Evolutionary conservation across 2,797 vertebrate species (phyloP), one percentile per base, ranked within the genome.

Genomic region (Notolepis coatsorum): DNA sequence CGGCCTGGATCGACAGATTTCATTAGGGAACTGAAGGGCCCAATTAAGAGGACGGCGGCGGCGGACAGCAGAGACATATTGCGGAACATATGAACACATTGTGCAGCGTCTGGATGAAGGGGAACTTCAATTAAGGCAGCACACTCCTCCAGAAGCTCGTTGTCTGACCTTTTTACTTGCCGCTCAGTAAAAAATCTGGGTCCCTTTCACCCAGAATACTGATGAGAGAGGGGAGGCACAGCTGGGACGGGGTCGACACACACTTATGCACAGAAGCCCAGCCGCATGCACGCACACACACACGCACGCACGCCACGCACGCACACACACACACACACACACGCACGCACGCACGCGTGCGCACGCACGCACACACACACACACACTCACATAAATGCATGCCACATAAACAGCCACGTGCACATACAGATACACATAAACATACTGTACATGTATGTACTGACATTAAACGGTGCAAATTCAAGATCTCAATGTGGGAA

Each of bases 11-110:
- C 84, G 84, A 88, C 82, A 79, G 83, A 90, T 89, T 92, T 92
- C 91, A 93, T 93, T 91, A 90, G 86, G 65, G 71, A 82, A 79
- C 88, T 84, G 87, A 92, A 92, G 90, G 87, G 76, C 64, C 89
- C 91, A 93, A 93, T 93, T 92, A 93, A 88, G 77, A 54, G 81
- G 84, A 90, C 71, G 82, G 84, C 75, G 74, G 79, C 68, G 68
- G 60, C 25, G 82, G 66, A 84, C 12, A 66, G 63, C 37, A 46
- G 69, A 81, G 80, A 79, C 91, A 91, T 91, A 92, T 92, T 93
- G 92, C 53, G 68, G 80, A 82, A 88, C 89, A 91, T 85, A 91
- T 46, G 77, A 82, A 86, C 84, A 84, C 80, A 91, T 90, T 93
- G 88, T 84, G 84, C 64, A 82, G 71, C 57, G 80, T 92, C 83